These are phyloP conservation scores for Dorcus parallelipipedus DNA, from an alignment of 2,888 invertebrate species.

Conservation along the genomic window DNA sequence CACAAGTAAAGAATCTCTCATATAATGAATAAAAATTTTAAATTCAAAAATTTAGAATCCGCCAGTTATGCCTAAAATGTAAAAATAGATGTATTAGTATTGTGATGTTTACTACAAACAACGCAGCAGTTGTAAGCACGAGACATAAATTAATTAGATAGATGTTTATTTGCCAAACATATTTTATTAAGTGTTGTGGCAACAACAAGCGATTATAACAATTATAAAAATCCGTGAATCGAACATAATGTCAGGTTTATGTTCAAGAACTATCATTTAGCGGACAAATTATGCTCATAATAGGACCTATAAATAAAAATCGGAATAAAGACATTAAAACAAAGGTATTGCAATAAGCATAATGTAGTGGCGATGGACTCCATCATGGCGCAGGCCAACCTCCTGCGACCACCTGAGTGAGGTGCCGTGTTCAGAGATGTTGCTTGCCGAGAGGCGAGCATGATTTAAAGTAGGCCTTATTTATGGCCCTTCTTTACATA, in stretches of 20 bases:
- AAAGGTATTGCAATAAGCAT: slow-evolving; percentile 42
- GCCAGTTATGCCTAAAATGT: too few relatives aligned
- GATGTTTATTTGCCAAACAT: too few relatives aligned
- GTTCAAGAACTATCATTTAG: slow-evolving; percentile 1
- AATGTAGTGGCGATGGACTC: slow-evolving; percentile 37
- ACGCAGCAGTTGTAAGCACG: too few relatives aligned
- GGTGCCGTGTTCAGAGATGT: slow-evolving; percentile 44
- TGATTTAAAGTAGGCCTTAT: slow-evolving; percentile 47
- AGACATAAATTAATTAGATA: too few relatives aligned
- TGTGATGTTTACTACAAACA: too few relatives aligned
- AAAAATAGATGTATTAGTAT: too few relatives aligned
- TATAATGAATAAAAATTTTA: too few relatives aligned
- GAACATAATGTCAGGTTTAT: neutral
- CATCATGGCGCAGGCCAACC: slow-evolving; percentile 34
- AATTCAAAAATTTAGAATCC: too few relatives aligned
- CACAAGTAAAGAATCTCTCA: too few relatives aligned
- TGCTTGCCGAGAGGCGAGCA: slow-evolving; percentile 43
- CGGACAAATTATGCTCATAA: slow-evolving; percentile 37
- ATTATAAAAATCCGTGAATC: slow-evolving; percentile 14
- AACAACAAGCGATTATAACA: too few relatives aligned
- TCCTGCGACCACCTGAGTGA: slow-evolving; percentile 42
- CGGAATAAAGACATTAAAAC: slow-evolving; percentile 47
- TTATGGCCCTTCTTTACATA: slow-evolving; percentile 46
- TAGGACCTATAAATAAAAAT: slow-evolving; percentile 44
- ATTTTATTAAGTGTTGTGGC: too few relatives aligned